Conservation (phyloP, 2,797 vertebrate species). For the Aythya fuligula region DNA sequence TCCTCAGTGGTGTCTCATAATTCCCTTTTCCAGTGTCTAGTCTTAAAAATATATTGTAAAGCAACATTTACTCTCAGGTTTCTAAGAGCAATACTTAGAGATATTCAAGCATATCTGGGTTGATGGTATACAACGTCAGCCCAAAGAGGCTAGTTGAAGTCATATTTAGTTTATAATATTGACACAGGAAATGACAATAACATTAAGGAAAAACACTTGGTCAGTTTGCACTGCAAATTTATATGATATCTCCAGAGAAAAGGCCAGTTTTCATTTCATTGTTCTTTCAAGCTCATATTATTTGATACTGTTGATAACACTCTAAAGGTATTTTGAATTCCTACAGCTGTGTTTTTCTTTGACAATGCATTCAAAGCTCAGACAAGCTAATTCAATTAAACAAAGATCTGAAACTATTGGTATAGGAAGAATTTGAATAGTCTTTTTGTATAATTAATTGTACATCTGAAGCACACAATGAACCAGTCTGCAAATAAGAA, state of each 20-base stretch:
- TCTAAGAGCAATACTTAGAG: background rate
- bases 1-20: background rate
- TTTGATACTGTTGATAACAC: constrained; percentile 12
- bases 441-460: constrained; percentile 57
- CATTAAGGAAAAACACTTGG: constrained; percentile 15
- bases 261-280: constrained; percentile 34
- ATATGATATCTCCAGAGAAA: background rate
- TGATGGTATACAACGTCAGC: background rate
- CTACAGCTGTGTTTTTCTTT: constrained; percentile 41
- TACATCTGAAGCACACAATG: constrained; percentile 15
- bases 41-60: background rate
- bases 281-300: constrained; percentile 19
- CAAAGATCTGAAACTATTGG: constrained; percentile 33
- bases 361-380: constrained; percentile 48
- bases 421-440: constrained; percentile 13
- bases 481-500: background rate
- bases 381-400: constrained; percentile 51
- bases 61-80: background rate
- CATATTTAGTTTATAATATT: background rate
- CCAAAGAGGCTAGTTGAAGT: background rate
- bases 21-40: background rate
- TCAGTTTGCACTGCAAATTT: background rate
- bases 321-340: constrained; percentile 26
- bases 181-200: background rate
- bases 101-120: background rate